Base-by-base conservation (phyloP, 2,113 vertebrate species). In the Nerophis ophidion region DNA sequence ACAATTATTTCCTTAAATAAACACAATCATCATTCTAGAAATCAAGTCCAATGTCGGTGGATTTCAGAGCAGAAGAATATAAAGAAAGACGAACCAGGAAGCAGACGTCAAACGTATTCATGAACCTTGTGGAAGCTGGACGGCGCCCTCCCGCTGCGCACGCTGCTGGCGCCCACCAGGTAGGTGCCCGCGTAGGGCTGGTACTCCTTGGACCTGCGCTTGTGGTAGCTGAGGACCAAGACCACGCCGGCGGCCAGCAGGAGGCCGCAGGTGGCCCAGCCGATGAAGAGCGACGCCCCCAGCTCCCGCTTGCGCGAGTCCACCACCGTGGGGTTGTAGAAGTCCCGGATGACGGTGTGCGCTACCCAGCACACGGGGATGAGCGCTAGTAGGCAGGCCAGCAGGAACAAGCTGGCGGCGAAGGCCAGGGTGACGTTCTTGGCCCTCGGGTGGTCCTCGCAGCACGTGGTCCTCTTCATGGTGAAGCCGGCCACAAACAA, bases 321-420 rank as follows among this genome's bases (percentile, higher is more conserved):
- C 6, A 65, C 1, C 48, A 86, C 58, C 17, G 53, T 15, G 0
- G 88, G 80, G 77, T 87, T 82, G 60, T 91, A 87, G 61, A 90
- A 90, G 33, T 87, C 75, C 2, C 7, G 71, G 61, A 91, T 88
- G 72, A 92, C 76, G 1, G 76, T 79, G 11, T 86, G 54, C 6
- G 54, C 87, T 6, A 88, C 87, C 91, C 88, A 91, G 62, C 84
- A 84, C 5, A 90, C 79, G 0, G 91, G 89, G 57, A 90, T 86
- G 46, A 90, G 51, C 13, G 84, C 86, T 45, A 83, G 77, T 52
- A 90, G 4, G 70, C 58, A 89, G 6, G 82, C 84, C 2, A 84
- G 44, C 40, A 92, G 63, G 60, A 73, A 90, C 38, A 91, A 68
- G 55, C 71, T 50, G 1, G 88, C 90, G 1, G 81, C 87, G 0